Percentiles rank a stretch among this genome's conserved stretches.
phyloP scores from a whole-genome alignment of 2,113 vertebrate species.

The Cepphus grylle region DNA sequence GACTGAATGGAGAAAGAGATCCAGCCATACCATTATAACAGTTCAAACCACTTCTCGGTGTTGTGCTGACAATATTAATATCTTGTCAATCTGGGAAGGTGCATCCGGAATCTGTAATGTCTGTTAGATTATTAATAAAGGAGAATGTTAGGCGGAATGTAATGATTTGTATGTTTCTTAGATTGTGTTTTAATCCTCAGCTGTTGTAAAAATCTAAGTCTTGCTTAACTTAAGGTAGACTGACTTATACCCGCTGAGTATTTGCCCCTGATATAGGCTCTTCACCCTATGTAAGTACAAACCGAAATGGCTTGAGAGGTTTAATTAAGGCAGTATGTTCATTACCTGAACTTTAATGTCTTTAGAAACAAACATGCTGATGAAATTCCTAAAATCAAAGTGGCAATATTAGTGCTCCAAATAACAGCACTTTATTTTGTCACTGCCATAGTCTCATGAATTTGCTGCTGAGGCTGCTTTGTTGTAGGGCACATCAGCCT shows the following conservation, averaged over 20 bases:
- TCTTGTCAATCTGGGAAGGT: background rate
- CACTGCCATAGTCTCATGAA: background rate
- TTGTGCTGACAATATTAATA: background rate
- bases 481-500: background rate
- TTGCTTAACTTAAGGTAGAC: background rate
- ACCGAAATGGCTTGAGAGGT: background rate
- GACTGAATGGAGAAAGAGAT: background rate
- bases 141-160: background rate
- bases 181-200: background rate
- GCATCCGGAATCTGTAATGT: background rate
- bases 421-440: background rate
- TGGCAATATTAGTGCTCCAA: background rate
- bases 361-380: background rate
- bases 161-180: background rate
- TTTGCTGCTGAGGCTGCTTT: background rate
- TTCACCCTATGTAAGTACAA: background rate
- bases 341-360: background rate
- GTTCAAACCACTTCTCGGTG: background rate
- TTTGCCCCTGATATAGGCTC: background rate
- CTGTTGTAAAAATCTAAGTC: background rate
- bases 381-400: background rate
- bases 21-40: background rate
- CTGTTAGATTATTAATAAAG: background rate
- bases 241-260: background rate
- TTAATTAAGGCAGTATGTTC: background rate